These are phyloP conservation scores for Etia nguti DNA, from an alignment of 2,113 vertebrate genomes.

Conservation along the genomic window DNA sequence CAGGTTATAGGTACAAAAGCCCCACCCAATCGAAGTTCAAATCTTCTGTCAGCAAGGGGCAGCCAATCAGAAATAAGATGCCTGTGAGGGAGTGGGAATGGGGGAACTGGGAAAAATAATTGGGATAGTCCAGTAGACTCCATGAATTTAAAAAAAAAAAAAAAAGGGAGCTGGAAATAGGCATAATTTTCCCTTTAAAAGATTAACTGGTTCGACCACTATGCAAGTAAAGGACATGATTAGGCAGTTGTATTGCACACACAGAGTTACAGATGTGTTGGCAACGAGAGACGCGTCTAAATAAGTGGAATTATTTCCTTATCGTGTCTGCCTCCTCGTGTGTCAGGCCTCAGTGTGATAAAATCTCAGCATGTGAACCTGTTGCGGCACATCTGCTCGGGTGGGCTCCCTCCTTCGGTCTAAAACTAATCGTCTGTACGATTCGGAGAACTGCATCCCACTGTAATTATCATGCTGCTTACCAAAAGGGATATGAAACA, in stretches of 20 bases:
- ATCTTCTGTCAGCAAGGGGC: not conserved
- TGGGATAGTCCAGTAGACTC: not conserved
- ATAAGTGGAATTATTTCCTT: not conserved
- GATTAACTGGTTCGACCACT: not conserved
- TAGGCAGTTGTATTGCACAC: not conserved
- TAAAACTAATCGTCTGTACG: conserved; percentile 37
- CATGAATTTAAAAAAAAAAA: not conserved
- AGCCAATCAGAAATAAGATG: not conserved
- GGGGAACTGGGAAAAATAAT: not conserved
- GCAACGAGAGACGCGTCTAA: not conserved
- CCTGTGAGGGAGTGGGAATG: not conserved
- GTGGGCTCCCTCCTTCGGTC: conserved; percentile 28
- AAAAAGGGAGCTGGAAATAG: not conserved
- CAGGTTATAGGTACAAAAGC: not conserved
- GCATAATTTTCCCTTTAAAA: not conserved
- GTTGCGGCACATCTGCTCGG: conserved; percentile 40
- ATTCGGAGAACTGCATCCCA: conserved; percentile 39
- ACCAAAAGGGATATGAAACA: conserved; percentile 66
- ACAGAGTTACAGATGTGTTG: not conserved
- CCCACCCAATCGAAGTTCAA: not conserved
- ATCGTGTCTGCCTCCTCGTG: not conserved
- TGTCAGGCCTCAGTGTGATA: not conserved
- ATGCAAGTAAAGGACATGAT: not conserved
- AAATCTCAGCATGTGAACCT: conserved; percentile 31
- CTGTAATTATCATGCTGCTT: conserved; percentile 57